Conservation (phyloP, 2,888 invertebrate species). For the Spicauda simplicius region DNA sequence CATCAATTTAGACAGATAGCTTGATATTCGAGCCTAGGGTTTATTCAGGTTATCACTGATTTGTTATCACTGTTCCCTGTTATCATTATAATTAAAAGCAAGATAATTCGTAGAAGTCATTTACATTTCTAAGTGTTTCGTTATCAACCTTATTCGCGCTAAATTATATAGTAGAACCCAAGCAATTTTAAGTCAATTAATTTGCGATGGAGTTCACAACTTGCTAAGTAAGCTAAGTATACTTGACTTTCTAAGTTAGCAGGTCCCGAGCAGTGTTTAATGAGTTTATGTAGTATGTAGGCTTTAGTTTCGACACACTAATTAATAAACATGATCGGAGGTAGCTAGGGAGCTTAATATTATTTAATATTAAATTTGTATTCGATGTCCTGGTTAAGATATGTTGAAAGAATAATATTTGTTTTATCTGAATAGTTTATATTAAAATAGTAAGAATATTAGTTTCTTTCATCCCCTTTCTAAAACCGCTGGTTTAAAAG, state of each 20-base stretch:
- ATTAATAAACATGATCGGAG: conserved; percentile 3
- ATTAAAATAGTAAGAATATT: no score
- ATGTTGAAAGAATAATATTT: no score
- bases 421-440: no score
- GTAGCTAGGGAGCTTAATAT: neutral
- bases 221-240: conserved; percentile 24
- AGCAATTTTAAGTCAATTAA: conserved; percentile 31
- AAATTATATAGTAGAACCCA: conserved; percentile 4
- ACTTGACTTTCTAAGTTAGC: conserved; percentile 12
- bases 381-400: no score
- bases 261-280: conserved; percentile 5
- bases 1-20: no score
- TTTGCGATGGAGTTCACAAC: conserved; percentile 21
- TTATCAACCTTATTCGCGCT: neutral
- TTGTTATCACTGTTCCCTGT: no score
- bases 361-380: neutral
- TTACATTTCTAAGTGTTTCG: neutral
- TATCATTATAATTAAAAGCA: no score
- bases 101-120: no score
- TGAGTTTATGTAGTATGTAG: conserved; percentile 7
- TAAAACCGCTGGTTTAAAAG: no score
- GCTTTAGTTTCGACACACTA: neutral
- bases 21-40: no score
- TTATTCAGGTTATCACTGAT: no score
- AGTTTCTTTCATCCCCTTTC: no score